A percentile compares a stretch with the other conserved stretches of the same genome.
Evolutionary conservation across 2,113 vertebrate genomes (phyloP).

Genomic region (Hoplias malabaricus): DNA sequence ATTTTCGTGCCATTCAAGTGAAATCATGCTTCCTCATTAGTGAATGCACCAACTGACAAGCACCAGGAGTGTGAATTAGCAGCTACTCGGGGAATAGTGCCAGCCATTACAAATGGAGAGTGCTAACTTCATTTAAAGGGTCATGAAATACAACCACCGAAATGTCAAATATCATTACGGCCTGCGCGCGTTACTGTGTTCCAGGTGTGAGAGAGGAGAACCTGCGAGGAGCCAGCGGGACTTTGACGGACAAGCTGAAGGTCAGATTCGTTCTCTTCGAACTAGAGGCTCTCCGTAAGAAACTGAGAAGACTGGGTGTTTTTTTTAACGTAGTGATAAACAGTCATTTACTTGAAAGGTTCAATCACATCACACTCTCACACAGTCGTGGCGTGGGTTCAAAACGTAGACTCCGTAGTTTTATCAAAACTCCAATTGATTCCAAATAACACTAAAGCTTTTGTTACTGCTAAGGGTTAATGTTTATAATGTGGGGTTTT

Average conservation of each 20-base stretch:
- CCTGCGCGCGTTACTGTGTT: conserved; percentile 57
- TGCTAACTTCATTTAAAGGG: conserved; percentile 66
- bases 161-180: conserved; percentile 71
- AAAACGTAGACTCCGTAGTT: no score
- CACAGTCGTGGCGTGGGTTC: no score
- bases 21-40: conserved; percentile 77
- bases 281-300: not conserved
- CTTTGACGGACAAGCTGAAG: conserved; percentile 45
- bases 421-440: no score
- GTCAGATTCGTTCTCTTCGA: conserved; percentile 33
- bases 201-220: conserved; percentile 73
- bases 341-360: no score
- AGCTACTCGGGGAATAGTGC: conserved; percentile 74
- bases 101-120: conserved; percentile 73
- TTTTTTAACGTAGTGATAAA: no score
- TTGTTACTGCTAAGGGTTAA: conserved; percentile 53
- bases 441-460: no score
- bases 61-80: conserved; percentile 78
- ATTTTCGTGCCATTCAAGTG: conserved; percentile 65
- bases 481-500: not conserved
- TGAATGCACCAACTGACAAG: conserved; percentile 75
- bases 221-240: not conserved
- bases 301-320: not conserved
- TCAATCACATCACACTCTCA: no score
- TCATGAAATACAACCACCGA: conserved; percentile 69